Evolutionary conservation across 2,113 vertebrate genomes (phyloP).

Genomic region (Rhynchomys soricoides): DNA sequence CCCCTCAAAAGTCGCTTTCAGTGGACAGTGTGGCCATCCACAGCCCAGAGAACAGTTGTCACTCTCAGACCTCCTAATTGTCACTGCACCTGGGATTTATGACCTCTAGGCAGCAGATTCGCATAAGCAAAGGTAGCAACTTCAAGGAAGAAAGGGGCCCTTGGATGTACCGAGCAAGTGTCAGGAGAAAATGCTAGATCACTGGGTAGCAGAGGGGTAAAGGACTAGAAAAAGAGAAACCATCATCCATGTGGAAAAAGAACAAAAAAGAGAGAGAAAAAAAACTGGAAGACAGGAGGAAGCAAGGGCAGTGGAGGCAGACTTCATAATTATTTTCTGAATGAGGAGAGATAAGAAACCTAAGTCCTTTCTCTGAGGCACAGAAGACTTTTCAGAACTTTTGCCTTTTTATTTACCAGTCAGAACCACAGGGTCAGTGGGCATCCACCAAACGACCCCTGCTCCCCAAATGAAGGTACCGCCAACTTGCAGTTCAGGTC

Average conservation of each 20-base stretch:
- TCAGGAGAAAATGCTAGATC: not conserved
- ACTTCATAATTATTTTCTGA: not conserved
- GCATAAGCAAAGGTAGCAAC: not conserved
- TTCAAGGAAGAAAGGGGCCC: not conserved
- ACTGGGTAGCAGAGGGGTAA: not conserved
- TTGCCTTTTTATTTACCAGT: not conserved
- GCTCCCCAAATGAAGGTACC: not conserved
- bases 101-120: not conserved
- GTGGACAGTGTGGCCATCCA: not conserved
- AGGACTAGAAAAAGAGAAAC: not conserved
- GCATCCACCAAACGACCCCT: not conserved
- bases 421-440: not conserved
- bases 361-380: not conserved
- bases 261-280: too few relatives aligned
- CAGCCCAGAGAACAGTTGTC: not conserved
- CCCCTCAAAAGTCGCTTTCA: not conserved
- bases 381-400: not conserved
- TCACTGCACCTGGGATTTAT: not conserved
- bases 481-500: not conserved
- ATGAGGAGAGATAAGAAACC: not conserved
- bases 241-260: fast-evolving
- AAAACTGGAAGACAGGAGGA: not conserved
- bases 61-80: not conserved
- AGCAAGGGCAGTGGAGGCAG: not conserved
- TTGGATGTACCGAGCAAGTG: not conserved